Evolutionary conservation across 2,888 invertebrate genomes (phyloP), one percentile per base, ranked within the genome.

Genomic region (Drosophila merina): DNA sequence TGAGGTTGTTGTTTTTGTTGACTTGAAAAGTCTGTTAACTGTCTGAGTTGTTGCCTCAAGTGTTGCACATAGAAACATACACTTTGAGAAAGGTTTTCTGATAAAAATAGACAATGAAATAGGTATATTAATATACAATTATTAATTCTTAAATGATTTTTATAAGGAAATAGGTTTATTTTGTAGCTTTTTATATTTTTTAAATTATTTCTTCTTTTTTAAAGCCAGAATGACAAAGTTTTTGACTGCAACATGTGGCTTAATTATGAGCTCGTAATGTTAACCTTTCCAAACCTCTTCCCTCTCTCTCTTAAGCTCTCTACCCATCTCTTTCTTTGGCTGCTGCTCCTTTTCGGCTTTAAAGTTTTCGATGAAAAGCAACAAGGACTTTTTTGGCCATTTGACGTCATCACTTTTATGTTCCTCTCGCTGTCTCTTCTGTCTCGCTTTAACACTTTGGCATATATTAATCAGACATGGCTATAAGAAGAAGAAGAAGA

Each of bases 201-300:
- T 14, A 2, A 28, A 28, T 2, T 5, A 28, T 28, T 28, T 28
- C n/a, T 4, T 38, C 38, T 3, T 9, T 10, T 38, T 6, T 44
- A 12, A 8, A 8, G 44, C 14, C 2, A 42, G 42, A 42, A 66
- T 31, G 54, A 50, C 44, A 52, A 83, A 81, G 74, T 82, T 83
- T 79, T 67, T 66, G 71, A 67, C 56, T 75, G 75, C 56, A 81
- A 83, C 85, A 84, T 83, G 82, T 83, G 80, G 81, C 72, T 83
- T 85, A 82, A 83, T 82, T 80, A 82, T 79, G 79, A 80, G 77
- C 77, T 72, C 51, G 60, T 48, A 77, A 59, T 74, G 74, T 77
- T 77, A 81, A 77, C 26, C 12, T n/a, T 40, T 8, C 2, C 8
- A 4, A 5, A n/a, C 26, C 2, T 14, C 2, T 14, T 54, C 45